Evolutionary conservation across 1,140 invertebrate genomes (phyloP), one percentile per base, ranked within the genome.

Genomic region (Drosophila sturtevanti): DNA sequence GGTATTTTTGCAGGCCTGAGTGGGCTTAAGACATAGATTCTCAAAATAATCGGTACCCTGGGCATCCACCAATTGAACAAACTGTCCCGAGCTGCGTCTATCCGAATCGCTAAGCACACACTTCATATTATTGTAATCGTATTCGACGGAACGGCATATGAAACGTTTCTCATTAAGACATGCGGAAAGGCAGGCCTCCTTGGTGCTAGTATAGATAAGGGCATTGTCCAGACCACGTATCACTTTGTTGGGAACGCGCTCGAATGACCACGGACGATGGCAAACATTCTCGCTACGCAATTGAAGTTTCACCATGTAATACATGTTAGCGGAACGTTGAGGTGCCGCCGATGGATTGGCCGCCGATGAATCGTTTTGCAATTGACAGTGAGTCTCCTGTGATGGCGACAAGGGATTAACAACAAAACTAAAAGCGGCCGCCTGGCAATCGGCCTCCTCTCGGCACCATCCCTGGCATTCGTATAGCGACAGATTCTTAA

Each of bases 391-490:
- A 3, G 98, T 98, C 91, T 98, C 97, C 93, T 98, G 97, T 38
- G 97, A 95, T 1, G 97, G 97, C 61, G 97, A 97, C 85, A 98
- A 92, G 2, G 97, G 97, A 92, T 98, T 98, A 34, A 98, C 93
- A 2, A 98, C 97, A 91, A 98, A 98, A 92, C 96, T 97, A 91
- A 98, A 98, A 9, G 96, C 95, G 1, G 96, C 97, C 1, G 97
- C 97, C 79, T 97, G 96, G 90, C 97, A 98, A 79, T 98, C 97
- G 0, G 95, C 94, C 85, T 98, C 97, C 89, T 98, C 97, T 64
- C 97, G 93, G 91, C 97, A 98, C 97, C 97, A 98, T 31, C 97
- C 97, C 91, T 98, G 97, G 91, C 97, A 98, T 92, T 98, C 97
- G 93, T 97, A 98, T 31, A 98, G 92, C 6, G 97, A 97, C 24